Evolutionary conservation across 64 coral and sea anemone species (phyloP).

Genomic region (Cladopsammia gracilis): DNA sequence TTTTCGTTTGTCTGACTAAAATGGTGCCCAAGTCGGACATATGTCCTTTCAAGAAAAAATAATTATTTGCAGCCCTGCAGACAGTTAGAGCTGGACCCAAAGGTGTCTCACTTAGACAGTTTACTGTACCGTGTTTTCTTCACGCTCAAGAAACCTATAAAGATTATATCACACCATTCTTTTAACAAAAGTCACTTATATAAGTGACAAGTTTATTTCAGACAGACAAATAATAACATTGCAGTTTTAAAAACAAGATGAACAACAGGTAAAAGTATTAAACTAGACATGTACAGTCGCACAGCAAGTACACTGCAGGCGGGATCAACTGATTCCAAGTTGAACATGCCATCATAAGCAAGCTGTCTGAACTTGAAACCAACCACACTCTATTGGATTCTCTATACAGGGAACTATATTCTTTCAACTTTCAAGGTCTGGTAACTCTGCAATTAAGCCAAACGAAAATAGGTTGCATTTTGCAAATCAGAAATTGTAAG

Average conservation of each 20-base stretch:
- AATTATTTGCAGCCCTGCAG: too few species aligned
- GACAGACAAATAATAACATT: slow-evolving; percentile 1
- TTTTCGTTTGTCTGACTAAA: too few species aligned
- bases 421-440: slow-evolving; percentile 35
- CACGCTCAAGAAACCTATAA: not conserved
- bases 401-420: slow-evolving; percentile 12
- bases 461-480: not conserved
- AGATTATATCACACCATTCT: not conserved
- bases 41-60: too few species aligned
- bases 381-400: not conserved
- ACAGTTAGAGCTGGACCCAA: too few species aligned
- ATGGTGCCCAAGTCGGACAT: too few species aligned
- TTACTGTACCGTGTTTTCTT: too few species aligned
- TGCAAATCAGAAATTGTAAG: too few species aligned
- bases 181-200: not conserved
- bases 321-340: not conserved
- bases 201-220: slow-evolving; percentile 22
- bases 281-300: not conserved
- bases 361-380: not conserved
- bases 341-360: not conserved
- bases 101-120: too few species aligned
- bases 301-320: too few species aligned
- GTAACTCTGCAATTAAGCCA: slow-evolving; percentile 1
- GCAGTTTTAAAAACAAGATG: not conserved
- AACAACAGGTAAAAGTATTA: slow-evolving; percentile 20